Evolutionary conservation across 2,797 vertebrate genomes (phyloP), one percentile per base, ranked within the genome.

Genomic region (Oophaga sylvatica): DNA sequence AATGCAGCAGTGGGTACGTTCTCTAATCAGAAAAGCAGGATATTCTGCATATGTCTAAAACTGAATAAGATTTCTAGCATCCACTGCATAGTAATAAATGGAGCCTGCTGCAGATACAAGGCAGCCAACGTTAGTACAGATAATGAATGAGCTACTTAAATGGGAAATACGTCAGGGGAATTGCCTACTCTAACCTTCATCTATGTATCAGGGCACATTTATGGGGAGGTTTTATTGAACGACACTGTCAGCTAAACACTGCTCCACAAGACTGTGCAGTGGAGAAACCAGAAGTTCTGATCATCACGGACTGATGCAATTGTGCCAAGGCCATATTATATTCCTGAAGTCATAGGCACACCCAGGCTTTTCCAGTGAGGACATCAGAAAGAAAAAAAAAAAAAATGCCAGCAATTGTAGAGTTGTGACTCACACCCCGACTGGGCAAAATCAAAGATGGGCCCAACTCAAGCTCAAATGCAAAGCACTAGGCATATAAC

Each of bases 311-410:
- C 48, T 16, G 26, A 82, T 56, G 16, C 5, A 67, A 31, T 57
- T n/a, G 6, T 29, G 81, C 63, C 53, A 70, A 57, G 71, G 59
- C 6, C 22, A 77, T 63, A 16, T 63, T 71, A 15, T 63, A 63
- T 62, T 71, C 26, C 56, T 87, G 15, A 84, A 71, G 84, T 63
- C n/a, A 83, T 35, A 75, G 67, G 35, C 12, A 80, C 76, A 29
- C 75, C 87, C 81, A 35, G 65, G 13, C 26, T 56, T 87, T 83
- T 79, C 62, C 48, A 83, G 19, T 73, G 16, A 79, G 31, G 22
- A 80, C 81, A 71, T 63, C 62, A 35, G n/a, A 62, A 79, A 53
- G 17, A 22, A 45, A 22, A 53, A 45, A 8, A 41, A 20, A 80
- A 45, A 48, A 10, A 35, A 70, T 62, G 76, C 67, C 82, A 84